Percentiles rank a stretch among this genome's conserved stretches.
Conservation (phyloP, 2,113 vertebrate species). For the Catharus minimus region DNA sequence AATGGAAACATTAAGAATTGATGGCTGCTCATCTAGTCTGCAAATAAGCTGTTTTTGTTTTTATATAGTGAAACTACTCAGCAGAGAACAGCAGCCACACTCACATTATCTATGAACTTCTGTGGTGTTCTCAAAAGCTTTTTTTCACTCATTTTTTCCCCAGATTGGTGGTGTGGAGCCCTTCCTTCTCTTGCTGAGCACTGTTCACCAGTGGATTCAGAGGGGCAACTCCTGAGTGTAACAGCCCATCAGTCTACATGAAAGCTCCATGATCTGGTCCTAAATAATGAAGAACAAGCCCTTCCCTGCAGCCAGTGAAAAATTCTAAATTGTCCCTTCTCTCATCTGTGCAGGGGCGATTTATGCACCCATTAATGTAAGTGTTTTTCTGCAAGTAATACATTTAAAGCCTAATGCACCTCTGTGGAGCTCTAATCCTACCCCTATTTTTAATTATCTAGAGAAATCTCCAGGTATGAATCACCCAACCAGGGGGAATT, state of each 20-base stretch:
- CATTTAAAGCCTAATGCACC: conserved; percentile 46
- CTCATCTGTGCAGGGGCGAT: conserved; percentile 25
- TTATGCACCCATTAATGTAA: conserved; percentile 55
- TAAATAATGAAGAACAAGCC: conserved; percentile 4
- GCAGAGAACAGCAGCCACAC: background rate
- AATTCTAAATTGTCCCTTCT: conserved; percentile 14
- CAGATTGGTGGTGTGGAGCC: background rate
- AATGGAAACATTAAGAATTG: conserved; percentile 62
- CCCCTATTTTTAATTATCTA: conserved; percentile 43
- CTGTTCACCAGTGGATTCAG: background rate
- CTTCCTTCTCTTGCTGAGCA: background rate
- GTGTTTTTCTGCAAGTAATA: conserved; percentile 53
- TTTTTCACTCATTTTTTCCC: background rate
- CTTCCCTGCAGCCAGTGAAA: conserved; percentile 18
- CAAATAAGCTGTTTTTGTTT: conserved; percentile 60
- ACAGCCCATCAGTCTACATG: background rate
- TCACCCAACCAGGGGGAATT: conserved; percentile 2
- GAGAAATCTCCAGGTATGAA: conserved; percentile 59
- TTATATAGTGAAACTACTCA: conserved; percentile 4
- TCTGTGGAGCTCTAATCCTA: conserved; percentile 48
- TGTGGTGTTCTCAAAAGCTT: background rate
- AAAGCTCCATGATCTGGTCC: background rate
- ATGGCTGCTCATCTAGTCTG: conserved; percentile 45
- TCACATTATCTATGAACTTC: background rate
- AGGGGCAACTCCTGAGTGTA: background rate